Conservation (phyloP, 2,888 invertebrate genomes). For the Steinernema hermaphroditum region DNA sequence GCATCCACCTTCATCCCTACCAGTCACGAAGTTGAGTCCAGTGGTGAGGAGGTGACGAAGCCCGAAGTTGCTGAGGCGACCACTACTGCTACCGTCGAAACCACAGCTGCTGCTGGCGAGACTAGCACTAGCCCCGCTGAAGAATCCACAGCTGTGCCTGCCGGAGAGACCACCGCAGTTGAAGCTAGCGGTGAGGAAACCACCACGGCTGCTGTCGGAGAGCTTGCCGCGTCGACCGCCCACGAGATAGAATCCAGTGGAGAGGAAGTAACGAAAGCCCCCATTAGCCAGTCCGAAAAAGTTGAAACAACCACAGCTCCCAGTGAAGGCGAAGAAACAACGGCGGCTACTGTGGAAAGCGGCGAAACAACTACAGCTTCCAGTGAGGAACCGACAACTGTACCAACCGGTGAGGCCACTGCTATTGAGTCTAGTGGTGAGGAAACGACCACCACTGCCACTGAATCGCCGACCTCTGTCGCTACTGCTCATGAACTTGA, state of each 20-base stretch:
- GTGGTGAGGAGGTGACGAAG: neutral
- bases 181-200: neutral
- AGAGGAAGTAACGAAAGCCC: neutral
- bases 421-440: neutral
- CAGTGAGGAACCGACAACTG: neutral
- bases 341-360: conserved; percentile 1
- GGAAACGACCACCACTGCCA: neutral
- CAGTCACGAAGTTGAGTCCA: conserved; percentile 18
- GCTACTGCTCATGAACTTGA: conserved; percentile 7
- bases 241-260: neutral
- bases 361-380: neutral
- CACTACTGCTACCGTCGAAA: neutral
- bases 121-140: neutral
- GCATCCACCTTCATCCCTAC: conserved; percentile 28
- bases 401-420: neutral
- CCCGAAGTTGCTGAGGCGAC: neutral
- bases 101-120: conserved; percentile 38
- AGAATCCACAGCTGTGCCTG: neutral
- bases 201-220: conserved; percentile 38
- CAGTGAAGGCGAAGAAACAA: conserved; percentile 3
- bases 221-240: neutral
- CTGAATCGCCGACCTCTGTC: neutral
- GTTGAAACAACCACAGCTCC: neutral
- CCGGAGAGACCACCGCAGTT: neutral
- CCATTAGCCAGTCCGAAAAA: neutral